Evolutionary conservation across 2,113 vertebrate species (phyloP).

Genomic region (Tinamus guttatus): DNA sequence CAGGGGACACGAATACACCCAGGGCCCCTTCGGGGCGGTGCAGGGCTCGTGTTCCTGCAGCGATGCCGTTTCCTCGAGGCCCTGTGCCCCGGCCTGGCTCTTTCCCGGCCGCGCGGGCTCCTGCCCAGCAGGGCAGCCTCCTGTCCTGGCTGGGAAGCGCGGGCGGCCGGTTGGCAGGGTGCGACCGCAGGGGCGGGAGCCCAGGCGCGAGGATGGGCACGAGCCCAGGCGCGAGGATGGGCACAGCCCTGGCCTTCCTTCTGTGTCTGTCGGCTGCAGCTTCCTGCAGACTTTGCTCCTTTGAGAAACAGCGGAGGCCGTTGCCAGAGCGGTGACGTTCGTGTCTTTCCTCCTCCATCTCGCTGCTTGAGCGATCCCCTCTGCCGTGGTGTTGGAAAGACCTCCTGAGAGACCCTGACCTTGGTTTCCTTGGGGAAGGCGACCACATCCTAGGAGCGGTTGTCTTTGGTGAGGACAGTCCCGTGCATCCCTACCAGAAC

Average conservation of each 20-base stretch:
- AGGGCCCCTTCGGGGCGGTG: neutral
- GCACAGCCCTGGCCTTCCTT: neutral
- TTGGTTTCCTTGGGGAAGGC: neutral
- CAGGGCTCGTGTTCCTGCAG: neutral
- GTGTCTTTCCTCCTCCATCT: neutral
- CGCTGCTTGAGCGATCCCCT: neutral
- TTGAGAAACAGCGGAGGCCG: neutral
- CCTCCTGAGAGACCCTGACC: neutral
- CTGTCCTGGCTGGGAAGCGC: neutral
- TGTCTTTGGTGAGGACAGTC: neutral
- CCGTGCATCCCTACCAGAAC: neutral
- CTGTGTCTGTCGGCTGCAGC: neutral
- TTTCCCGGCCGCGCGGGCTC: too few species aligned
- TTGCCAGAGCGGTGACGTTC: neutral
- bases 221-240: constrained; percentile 16
- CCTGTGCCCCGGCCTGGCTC: neutral
- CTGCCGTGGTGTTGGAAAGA: neutral
- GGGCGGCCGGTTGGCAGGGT: constrained; percentile 29
- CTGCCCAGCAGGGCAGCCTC: neutral
- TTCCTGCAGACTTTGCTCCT: neutral
- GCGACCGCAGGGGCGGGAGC: constrained; percentile 9
- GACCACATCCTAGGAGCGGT: neutral
- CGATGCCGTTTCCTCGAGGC: neutral
- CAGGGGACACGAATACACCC: neutral
- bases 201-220: neutral